Evolutionary conservation across 2,113 vertebrate genomes (phyloP).

Genomic region (Plectropomus leopardus): DNA sequence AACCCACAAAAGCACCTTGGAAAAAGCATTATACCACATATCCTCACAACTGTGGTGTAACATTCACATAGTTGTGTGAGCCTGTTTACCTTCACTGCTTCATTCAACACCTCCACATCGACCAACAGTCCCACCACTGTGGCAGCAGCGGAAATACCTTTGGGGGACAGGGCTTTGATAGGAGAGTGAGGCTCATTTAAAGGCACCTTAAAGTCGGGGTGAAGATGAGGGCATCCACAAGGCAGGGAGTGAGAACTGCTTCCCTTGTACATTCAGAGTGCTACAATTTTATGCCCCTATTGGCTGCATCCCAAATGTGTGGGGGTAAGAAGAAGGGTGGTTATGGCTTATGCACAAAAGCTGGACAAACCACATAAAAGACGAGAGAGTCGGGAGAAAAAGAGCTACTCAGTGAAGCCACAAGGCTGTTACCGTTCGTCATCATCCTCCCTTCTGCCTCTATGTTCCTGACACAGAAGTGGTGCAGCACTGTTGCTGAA

Average conservation of each 20-base stretch:
- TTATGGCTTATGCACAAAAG: conserved; percentile 47
- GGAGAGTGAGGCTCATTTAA: conserved; percentile 62
- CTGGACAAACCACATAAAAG: conserved; percentile 58
- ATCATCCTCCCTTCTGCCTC: conserved; percentile 41
- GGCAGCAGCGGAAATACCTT: conserved; percentile 56
- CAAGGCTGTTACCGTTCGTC: conserved; percentile 45
- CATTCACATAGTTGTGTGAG: conserved; percentile 27
- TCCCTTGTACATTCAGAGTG: conserved; percentile 53
- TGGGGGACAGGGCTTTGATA: conserved; percentile 44
- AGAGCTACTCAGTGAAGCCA: conserved; percentile 44
- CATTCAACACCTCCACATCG: conserved; percentile 39
- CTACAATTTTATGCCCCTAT: conserved; percentile 51
- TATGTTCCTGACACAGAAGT: background rate
- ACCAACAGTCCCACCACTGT: conserved; percentile 39
- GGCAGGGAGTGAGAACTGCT: conserved; percentile 58
- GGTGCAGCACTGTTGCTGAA: conserved; percentile 27
- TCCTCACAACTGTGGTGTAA: conserved; percentile 4
- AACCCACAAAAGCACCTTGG: background rate
- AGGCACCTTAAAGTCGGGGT: conserved; percentile 60
- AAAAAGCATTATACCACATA: conserved; percentile 21
- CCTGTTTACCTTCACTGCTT: conserved; percentile 36
- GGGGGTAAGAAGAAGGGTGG: conserved; percentile 26
- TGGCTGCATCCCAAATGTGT: conserved; percentile 51
- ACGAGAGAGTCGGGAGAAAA: conserved; percentile 43
- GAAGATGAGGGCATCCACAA: conserved; percentile 64